Percentiles rank a stretch among this genome's conserved stretches.
These are phyloP conservation scores for Herpailurus yagouaroundi DNA, from an alignment of 2,113 vertebrate genomes.

Conservation along the genomic window DNA sequence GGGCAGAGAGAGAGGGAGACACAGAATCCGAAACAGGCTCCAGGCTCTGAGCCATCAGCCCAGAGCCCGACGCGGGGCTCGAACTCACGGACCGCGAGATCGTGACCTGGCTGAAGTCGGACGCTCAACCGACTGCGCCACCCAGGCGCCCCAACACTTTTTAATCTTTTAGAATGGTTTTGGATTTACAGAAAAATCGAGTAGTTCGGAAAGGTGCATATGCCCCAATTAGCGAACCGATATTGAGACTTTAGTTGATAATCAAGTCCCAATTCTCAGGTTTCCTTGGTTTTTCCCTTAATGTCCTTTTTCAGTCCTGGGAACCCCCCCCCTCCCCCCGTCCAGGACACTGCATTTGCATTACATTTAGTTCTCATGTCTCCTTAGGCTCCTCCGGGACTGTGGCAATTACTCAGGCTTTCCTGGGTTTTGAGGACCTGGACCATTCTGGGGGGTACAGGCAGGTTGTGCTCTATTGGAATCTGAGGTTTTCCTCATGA, in stretches of 20 bases:
- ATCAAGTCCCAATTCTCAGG: not conserved
- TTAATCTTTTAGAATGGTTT: not conserved
- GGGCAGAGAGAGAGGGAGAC: too few species aligned
- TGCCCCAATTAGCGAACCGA: not conserved
- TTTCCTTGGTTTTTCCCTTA: not conserved
- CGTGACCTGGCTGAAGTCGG: too few species aligned
- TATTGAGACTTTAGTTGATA: not conserved
- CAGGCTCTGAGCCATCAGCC: too few species aligned
- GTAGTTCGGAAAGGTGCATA: not conserved
- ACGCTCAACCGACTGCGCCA: too few species aligned
- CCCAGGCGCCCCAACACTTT: too few species aligned
- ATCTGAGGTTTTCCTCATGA: not conserved
- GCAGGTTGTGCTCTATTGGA: not conserved
- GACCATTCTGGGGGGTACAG: not conserved
- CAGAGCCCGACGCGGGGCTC: too few species aligned
- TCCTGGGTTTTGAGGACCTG: not conserved
- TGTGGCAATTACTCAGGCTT: not conserved
- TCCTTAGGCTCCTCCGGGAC: not conserved
- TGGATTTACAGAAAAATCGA: not conserved
- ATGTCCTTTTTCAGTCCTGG: not conserved
- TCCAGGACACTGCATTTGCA: rapidly evolving
- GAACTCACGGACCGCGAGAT: too few species aligned
- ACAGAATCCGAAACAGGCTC: too few species aligned
- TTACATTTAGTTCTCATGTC: rapidly evolving
- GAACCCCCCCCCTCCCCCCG: too few species aligned